Conservation (phyloP, 2,888 invertebrate species). For the Eupithecia tripunctaria region DNA sequence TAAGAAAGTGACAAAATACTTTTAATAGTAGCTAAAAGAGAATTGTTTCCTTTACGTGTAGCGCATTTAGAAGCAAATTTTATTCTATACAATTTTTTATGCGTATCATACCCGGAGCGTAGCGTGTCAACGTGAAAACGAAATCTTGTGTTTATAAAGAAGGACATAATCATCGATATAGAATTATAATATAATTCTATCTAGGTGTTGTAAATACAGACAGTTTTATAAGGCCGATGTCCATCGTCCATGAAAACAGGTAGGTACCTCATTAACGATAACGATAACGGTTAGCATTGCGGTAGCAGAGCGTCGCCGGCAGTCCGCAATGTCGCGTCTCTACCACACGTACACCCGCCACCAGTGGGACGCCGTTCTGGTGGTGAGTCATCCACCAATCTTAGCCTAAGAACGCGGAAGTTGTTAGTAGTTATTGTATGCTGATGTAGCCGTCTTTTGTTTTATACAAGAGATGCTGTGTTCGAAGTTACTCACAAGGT, state of each 20-base stretch:
- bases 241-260: slow-evolving; percentile 8
- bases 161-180: too few relatives aligned
- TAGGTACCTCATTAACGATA: slow-evolving; percentile 4
- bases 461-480: not conserved
- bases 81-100: too few relatives aligned
- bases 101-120: too few relatives aligned
- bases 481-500: not conserved
- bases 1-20: not conserved
- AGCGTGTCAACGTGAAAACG: too few relatives aligned
- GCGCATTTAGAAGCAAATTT: too few relatives aligned
- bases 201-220: not conserved
- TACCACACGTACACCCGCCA: slow-evolving; percentile 70
- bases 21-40: not conserved
- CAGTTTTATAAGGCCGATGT: not conserved
- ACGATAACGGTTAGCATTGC: slow-evolving; percentile 4
- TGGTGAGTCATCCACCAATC: slow-evolving; percentile 56
- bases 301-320: slow-evolving; percentile 9
- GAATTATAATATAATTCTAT: too few relatives aligned
- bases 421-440: not conserved
- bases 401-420: not conserved
- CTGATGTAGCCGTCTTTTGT: not conserved
- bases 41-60: too few relatives aligned
- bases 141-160: too few relatives aligned
- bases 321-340: slow-evolving; percentile 58
- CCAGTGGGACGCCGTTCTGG: slow-evolving; percentile 75